Percentiles rank a stretch among this genome's conserved stretches.
Evolutionary conservation across 1,140 invertebrate species (phyloP).

Genomic region (Papilio helenus): DNA sequence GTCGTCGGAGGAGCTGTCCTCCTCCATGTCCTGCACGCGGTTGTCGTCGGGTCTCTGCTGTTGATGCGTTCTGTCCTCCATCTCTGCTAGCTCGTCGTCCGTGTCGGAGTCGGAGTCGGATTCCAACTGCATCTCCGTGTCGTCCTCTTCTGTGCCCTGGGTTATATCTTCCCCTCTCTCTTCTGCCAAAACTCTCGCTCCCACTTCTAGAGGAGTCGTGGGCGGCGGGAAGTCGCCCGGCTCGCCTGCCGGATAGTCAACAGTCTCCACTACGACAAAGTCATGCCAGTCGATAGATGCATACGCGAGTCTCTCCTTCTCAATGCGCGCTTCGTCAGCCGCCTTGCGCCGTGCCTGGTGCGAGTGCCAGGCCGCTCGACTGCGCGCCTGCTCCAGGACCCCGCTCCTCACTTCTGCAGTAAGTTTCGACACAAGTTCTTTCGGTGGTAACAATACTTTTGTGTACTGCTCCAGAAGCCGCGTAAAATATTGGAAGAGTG

Average conservation of each 20-base stretch:
- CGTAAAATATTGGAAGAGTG: conserved; percentile 99
- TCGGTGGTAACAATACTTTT: conserved; percentile 96
- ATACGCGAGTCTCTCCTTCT: conserved; percentile 97
- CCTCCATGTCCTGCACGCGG: conserved; percentile 94
- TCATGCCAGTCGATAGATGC: conserved; percentile 99
- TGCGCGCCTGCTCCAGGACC: conserved; percentile 95
- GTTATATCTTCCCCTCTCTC: conserved; percentile 82
- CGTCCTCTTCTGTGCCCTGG: conserved; percentile 81
- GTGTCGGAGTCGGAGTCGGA: conserved; percentile 84
- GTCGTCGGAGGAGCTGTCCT: conserved; percentile 91
- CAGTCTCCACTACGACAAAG: conserved; percentile 99
- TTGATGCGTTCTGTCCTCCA: conserved; percentile 86
- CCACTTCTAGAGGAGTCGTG: conserved; percentile 98
- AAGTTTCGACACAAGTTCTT: conserved; percentile 93
- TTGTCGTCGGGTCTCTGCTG: conserved; percentile 78
- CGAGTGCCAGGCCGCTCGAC: conserved; percentile 97
- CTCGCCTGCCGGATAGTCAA: conserved; percentile 99
- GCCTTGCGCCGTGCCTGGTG: conserved; percentile 96
- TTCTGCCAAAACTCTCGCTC: conserved; percentile 95
- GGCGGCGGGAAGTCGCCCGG: conserved; percentile 97
- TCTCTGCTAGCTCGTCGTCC: conserved; percentile 87
- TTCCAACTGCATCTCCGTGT: conserved; percentile 88
- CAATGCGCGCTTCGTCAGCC: conserved; percentile 96
- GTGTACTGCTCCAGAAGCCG: conserved; percentile 99
- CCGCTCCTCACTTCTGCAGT: conserved; percentile 90